These are phyloP conservation scores for Rhinella marina DNA, from an alignment of 2,797 vertebrate species.

Conservation along the genomic window DNA sequence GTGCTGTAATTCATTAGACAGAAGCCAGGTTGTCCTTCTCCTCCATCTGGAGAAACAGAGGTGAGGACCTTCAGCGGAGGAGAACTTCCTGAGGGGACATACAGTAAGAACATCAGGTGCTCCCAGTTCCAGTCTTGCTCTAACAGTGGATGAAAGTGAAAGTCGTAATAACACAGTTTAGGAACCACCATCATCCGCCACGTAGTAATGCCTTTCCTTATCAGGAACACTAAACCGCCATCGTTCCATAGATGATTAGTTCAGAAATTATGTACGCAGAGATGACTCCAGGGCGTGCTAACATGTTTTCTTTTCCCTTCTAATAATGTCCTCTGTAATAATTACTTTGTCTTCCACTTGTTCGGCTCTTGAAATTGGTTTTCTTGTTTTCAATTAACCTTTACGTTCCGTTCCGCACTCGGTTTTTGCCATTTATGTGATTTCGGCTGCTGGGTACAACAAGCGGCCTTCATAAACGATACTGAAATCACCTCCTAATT, in stretches of 20 bases:
- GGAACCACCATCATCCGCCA: constrained; percentile 3
- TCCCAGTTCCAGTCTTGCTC: neutral
- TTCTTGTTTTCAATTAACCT: constrained; percentile 61
- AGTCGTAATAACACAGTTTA: neutral
- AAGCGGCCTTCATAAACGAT: neutral
- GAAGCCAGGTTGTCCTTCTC: neutral
- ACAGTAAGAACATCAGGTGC: neutral
- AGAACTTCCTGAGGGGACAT: neutral
- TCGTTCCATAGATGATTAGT: constrained; percentile 19
- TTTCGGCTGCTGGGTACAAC: neutral
- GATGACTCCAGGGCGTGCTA: constrained; percentile 27
- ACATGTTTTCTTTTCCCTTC: constrained; percentile 27
- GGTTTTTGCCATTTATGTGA: constrained; percentile 25
- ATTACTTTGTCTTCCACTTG: constrained; percentile 51
- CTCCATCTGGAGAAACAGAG: neutral
- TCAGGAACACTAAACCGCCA: neutral
- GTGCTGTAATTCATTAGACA: neutral
- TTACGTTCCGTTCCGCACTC: constrained; percentile 24
- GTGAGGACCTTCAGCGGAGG: neutral
- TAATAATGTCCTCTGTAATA: constrained; percentile 43
- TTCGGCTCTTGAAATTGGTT: constrained; percentile 41
- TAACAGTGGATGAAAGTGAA: neutral
- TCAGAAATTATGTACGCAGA: constrained; percentile 26
- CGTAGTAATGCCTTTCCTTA: neutral
- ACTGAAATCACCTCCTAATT: constrained; percentile 22